phyloP scores from a whole-genome alignment of 2,888 invertebrate genomes.

The Drosophila parthenogenetica region DNA sequence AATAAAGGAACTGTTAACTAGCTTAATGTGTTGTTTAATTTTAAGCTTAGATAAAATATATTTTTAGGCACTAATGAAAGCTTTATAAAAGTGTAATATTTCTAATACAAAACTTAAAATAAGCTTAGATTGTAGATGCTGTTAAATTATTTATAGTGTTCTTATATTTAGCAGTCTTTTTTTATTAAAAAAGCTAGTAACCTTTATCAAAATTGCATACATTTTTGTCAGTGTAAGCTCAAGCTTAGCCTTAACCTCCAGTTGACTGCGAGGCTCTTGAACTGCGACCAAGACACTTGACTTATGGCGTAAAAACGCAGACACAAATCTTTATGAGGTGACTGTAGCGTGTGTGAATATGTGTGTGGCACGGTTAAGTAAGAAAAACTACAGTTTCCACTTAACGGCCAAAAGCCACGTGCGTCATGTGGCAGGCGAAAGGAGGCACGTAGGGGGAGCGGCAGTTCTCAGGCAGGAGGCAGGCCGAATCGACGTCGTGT shows the following conservation, averaged over 20 bases:
- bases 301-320: conserved; percentile 76
- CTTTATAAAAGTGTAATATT: no score
- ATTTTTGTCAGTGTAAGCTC: conserved; percentile 15
- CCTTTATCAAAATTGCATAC: background rate
- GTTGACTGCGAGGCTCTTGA: conserved; percentile 56
- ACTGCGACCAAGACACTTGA: conserved; percentile 73
- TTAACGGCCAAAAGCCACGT: conserved; percentile 61
- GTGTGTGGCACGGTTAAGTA: conserved; percentile 71
- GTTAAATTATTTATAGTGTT: no score
- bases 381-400: conserved; percentile 82
- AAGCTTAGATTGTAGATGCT: no score
- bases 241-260: conserved; percentile 16
- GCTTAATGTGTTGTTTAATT: no score
- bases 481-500: conserved; percentile 18
- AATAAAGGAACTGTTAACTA: no score
- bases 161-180: no score
- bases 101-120: no score
- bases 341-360: conserved; percentile 10
- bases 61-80: no score
- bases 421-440: conserved; percentile 31
- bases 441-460: background rate
- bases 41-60: no score
- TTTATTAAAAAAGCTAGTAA: no score
- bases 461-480: background rate
- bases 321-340: conserved; percentile 77